Evolutionary conservation across 2,113 vertebrate genomes (phyloP), one percentile per base, ranked within the genome.

Genomic region (Psilopogon haemacephalus): DNA sequence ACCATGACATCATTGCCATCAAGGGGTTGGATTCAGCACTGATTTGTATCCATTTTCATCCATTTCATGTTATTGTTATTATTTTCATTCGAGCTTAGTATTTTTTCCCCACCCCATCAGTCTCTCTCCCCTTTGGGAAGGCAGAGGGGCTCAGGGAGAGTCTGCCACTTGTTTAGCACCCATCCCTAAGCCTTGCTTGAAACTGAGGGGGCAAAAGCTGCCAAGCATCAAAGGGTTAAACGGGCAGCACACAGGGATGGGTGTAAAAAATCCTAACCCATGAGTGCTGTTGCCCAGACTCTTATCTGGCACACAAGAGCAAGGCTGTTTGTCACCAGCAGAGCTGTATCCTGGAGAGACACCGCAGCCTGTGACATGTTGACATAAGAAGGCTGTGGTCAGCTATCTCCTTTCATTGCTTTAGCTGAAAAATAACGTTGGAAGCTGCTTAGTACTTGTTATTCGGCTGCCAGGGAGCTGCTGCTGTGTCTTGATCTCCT

Each of bases 241-340:
- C 4, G 24, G 27, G 28, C 81, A 77, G 33, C 50, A 20, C 1
- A 0, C n/a, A n/a, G 62, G 56, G 46, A 37, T 63, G 52, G 71
- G 46, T 52, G 42, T 27, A 64, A 80, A 64, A 83, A 74, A 84
- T 67, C 17, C 21, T 24, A 62, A 90, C 32, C 33, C 8, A 0
- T 3, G 38, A 70, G 32, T 1, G 3, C 1, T 50, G 40, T 6
- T 40, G 63, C n/a, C 0, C 37, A 65, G 54, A 27, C 62, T 74
- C 38, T 59, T 56, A 85, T 81, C 68, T 89, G 78, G 56, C 2
- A 1, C 59, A 69, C 37, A 33, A 52, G 37, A 67, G 56, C 73
- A 56, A 62, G 85, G 74, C 40, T 70, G n/a, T 86, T 92, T 87
- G 84, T 91, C 89, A 76, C n/a, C 60, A 60, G 75, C 56, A 33